Percentiles rank a stretch among this genome's conserved stretches.
These are phyloP conservation scores for Panurus biarmicus DNA, from an alignment of 2,113 vertebrate species.

Conservation along the genomic window DNA sequence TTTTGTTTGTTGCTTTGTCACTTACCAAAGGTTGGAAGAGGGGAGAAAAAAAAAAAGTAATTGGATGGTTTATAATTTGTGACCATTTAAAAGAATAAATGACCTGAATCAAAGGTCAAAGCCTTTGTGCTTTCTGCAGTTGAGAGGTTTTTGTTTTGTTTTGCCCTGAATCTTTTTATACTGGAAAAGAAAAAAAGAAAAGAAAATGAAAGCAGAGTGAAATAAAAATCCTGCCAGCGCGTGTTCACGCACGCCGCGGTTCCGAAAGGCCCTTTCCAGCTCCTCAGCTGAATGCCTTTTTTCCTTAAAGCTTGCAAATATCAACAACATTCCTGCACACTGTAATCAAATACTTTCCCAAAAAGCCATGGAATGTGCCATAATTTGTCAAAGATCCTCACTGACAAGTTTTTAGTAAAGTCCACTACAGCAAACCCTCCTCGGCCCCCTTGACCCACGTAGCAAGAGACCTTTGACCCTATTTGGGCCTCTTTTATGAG, in stretches of 20 bases:
- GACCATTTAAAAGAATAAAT: slow-evolving; percentile 65
- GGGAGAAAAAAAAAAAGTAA: slow-evolving; percentile 1
- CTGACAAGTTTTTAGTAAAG: slow-evolving; percentile 90
- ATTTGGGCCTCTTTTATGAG: slow-evolving; percentile 92
- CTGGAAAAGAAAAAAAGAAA: neutral
- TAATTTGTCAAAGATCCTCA: slow-evolving; percentile 92
- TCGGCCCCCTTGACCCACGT: slow-evolving; percentile 87
- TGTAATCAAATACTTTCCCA: slow-evolving; percentile 85
- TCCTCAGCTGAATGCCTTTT: neutral
- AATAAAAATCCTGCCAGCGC: neutral
- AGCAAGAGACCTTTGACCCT: slow-evolving; percentile 92
- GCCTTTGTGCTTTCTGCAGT: slow-evolving; percentile 53
- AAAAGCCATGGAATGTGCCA: slow-evolving; percentile 85
- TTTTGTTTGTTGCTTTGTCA: slow-evolving; percentile 46
- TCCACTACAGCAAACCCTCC: slow-evolving; percentile 83
- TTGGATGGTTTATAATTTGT: slow-evolving; percentile 62
- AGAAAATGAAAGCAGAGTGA: neutral
- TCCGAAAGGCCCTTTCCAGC: neutral
- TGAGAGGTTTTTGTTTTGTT: slow-evolving; percentile 44
- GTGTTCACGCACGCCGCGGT: fast-evolving
- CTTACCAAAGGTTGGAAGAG: neutral
- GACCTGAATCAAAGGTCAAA: slow-evolving; percentile 67
- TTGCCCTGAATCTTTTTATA: slow-evolving; percentile 14
- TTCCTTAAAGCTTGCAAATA: slow-evolving; percentile 65
- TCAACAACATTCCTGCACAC: slow-evolving; percentile 78